A percentile compares a stretch with the other conserved stretches of the same genome.
Conservation (phyloP, 2,113 vertebrate species). For the Thymallus thymallus region DNA sequence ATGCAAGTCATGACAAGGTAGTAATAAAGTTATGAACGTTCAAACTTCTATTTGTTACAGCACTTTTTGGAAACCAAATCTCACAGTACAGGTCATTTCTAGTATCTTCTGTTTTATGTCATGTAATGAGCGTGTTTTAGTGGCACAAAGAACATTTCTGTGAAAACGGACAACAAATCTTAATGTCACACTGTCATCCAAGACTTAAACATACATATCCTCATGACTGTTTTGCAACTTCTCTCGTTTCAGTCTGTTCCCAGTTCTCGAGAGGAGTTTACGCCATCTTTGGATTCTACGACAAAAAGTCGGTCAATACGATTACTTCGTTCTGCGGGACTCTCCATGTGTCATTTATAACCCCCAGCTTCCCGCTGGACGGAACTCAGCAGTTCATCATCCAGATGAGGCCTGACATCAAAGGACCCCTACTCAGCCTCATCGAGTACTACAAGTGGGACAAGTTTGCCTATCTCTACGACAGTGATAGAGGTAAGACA, state of each 20-base stretch:
- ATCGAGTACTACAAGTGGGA: slow-evolving; percentile 99
- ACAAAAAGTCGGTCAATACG: slow-evolving; percentile 99
- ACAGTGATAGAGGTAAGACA: slow-evolving; percentile 93
- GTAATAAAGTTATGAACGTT: not conserved
- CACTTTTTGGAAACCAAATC: no score
- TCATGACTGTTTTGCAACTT: no score
- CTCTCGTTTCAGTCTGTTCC: slow-evolving; percentile 85
- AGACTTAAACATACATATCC: no score
- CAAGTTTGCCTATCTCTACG: slow-evolving; percentile 97
- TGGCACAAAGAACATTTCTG: no score
- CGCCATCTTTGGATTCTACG: slow-evolving; percentile 99
- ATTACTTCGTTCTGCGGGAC: slow-evolving; percentile 98
- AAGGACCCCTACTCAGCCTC: slow-evolving; percentile 94
- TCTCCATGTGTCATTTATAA: slow-evolving; percentile 98
- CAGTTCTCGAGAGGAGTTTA: slow-evolving; percentile 99
- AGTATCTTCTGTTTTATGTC: no score
- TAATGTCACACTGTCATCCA: no score
- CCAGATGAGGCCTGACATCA: slow-evolving; percentile 98
- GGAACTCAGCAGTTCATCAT: slow-evolving; percentile 96
- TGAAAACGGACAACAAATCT: no score
- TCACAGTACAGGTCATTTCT: no score
- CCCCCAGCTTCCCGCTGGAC: slow-evolving; percentile 97
- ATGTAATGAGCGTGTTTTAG: no score
- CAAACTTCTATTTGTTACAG: not conserved
- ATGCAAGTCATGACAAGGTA: slow-evolving; percentile 25